phyloP scores from a whole-genome alignment of 2,888 invertebrate species.

The Protodeltote pygarga region DNA sequence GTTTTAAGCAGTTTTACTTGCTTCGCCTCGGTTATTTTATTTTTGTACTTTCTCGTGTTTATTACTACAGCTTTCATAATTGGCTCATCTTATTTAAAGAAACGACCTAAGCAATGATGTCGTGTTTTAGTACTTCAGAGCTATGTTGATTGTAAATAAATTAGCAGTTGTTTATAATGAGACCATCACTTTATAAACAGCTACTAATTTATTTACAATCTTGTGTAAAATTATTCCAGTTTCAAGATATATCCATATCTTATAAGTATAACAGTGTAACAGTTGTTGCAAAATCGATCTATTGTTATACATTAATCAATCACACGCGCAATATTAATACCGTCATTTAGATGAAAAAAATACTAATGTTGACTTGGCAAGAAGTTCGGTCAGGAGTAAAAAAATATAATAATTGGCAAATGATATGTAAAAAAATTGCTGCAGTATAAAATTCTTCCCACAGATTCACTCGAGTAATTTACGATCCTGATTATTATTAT shows the following conservation, averaged over 20 bases:
- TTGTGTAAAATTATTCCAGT: constrained; percentile 39
- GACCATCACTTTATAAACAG: no score
- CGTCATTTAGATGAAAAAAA: constrained; percentile 30
- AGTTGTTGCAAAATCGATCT: constrained; percentile 56
- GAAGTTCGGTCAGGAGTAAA: constrained; percentile 11
- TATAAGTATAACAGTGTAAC: constrained; percentile 40
- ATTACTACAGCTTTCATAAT: background rate
- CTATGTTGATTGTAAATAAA: no score
- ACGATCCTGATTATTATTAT: constrained; percentile 33
- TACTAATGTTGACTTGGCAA: constrained; percentile 14
- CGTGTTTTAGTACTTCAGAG: no score
- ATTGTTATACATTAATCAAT: constrained; percentile 56
- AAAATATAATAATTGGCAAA: constrained; percentile 3
- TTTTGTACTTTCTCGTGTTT: constrained; percentile 10
- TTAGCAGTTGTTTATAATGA: no score
- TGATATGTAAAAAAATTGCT: constrained; percentile 44
- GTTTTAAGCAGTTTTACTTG: constrained; percentile 12
- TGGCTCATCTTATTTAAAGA: no score
- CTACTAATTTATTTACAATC: no score
- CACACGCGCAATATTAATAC: constrained; percentile 36
- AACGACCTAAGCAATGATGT: no score
- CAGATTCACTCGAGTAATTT: constrained; percentile 40
- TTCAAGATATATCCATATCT: constrained; percentile 33
- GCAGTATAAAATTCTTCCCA: constrained; percentile 33
- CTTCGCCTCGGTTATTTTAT: background rate